Evolutionary conservation across 1,140 invertebrate genomes (phyloP), one percentile per base, ranked within the genome.

Genomic region (Harlomillsia oculata): DNA sequence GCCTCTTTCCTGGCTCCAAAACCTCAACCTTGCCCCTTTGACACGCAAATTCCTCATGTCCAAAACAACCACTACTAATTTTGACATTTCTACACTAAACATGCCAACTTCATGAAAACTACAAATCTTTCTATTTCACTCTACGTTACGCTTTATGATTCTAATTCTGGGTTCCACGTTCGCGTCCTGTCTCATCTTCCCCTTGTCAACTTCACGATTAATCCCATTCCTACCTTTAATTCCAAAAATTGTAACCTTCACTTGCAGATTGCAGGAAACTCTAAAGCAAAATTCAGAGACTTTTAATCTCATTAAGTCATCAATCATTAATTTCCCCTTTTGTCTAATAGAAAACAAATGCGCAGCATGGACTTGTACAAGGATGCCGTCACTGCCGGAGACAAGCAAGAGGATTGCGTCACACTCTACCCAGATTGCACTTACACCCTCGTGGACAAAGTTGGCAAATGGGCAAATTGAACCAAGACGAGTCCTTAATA

Each of bases 321-420:
- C n/a, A n/a, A n/a, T n/a, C n/a, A 6, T 11, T 26, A 4, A 8
- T 44, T 9, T 39, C 13, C 46, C 16, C 26, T n/a, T 41, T 30
- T 26, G 5, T 5, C 28, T 28, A 23, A 21, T 28, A 64, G 64
- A 51, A 65, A 65, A 29, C 64, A 53, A 60, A 65, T 65, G 64
- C 53, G 64, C 49, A 62, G 60, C 60, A 65, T 65, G 64, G 64
- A 65, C 55, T 58, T 65, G 53, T 65, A 65, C 64, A 62, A 62
- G 53, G 64, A 65, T 46, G 64, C 64, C 28, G 61, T 65, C 18
- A 20, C 43, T 25, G 51, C 40, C 45, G 64, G 60, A 40, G 64
- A 62, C 55, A 62, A 62, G 34, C 53, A 60, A 55, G 55, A 65
- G 20, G 64, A 65, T 39, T 65, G 64, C 39, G 45, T 51, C 25